These are phyloP conservation scores for Eupithecia exiguata DNA, from an alignment of 2,888 invertebrate species.

Conservation along the genomic window DNA sequence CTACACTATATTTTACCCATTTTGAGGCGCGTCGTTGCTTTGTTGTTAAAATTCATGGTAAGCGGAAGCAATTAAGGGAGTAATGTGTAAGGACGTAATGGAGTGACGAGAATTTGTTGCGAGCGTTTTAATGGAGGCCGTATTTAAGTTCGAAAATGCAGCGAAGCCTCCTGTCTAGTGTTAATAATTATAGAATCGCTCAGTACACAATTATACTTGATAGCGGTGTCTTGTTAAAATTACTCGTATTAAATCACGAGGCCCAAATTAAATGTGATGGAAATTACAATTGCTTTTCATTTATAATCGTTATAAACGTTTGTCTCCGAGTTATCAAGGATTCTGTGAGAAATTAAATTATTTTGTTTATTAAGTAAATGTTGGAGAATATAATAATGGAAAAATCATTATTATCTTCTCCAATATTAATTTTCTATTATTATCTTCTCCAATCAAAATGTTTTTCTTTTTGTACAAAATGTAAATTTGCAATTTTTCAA, in stretches of 20 bases:
- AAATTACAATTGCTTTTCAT: slow-evolving; percentile 46
- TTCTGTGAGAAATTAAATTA: slow-evolving; percentile 38
- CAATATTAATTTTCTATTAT: no score
- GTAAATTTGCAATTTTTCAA: no score
- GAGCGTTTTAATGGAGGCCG: slow-evolving; percentile 71
- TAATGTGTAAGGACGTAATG: slow-evolving; percentile 79
- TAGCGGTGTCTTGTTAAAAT: slow-evolving; percentile 48
- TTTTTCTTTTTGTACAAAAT: no score
- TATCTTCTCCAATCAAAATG: no score
- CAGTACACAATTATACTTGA: slow-evolving; percentile 53
- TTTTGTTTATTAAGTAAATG: slow-evolving; percentile 43
- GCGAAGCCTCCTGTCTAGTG: slow-evolving; percentile 58
- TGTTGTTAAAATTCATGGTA: slow-evolving; percentile 79
- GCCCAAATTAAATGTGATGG: slow-evolving; percentile 46
- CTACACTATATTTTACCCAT: slow-evolving; percentile 74
- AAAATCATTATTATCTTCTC: no score
- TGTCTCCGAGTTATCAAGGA: slow-evolving; percentile 45
- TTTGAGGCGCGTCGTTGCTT: slow-evolving; percentile 70
- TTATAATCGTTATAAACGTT: slow-evolving; percentile 42
- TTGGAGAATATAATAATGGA: slow-evolving; percentile 21
- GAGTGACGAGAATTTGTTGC: slow-evolving; percentile 77
- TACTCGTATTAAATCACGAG: slow-evolving; percentile 47
- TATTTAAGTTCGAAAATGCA: slow-evolving; percentile 75
- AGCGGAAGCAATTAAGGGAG: slow-evolving; percentile 79
- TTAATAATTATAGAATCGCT: slow-evolving; percentile 63